Base-by-base conservation (phyloP, 2,888 invertebrate genomes). In the Netelia virgata region DNA sequence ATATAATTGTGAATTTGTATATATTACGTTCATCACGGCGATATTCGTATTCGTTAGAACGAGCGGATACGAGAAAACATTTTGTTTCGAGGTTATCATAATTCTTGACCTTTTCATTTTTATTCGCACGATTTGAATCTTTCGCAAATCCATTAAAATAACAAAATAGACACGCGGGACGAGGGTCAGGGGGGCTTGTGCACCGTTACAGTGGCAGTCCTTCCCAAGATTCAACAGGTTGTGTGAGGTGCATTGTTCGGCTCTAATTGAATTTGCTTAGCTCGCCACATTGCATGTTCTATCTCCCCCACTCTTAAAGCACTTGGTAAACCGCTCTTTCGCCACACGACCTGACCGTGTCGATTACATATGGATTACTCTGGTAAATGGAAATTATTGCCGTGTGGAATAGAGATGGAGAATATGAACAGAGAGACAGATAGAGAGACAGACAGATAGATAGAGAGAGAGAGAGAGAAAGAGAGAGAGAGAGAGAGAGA, bases 201-300 rank as follows among this genome's bases (percentile, higher is more conserved):
- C 18, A 53, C 70, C 66, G 63, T 16, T 61, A 70, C 75, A 75
- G 55, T 79, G 68, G 74, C 79, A 53, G 70, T 70, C 59, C 75
- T 82, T 82, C 64, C 70, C 66, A 85, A 75, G 86, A 88, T 88
- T 91, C 91, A 91, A 91, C 90, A 91, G 90, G 90, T 91, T 89
- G 84, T 86, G 87, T 83, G 57, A 87, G 86, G 84, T 85, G 87
- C 88, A 89, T 90, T 90, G 90, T 90, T 88, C 85, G 87, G 78
- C 89, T 79, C 78, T 90, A 91, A 91, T 90, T 91, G 89, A 88
- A 91, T 91, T 90, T 90, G 87, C 90, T 88, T 90, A 89, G 87
- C 85, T 87, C 85, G 83, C 86, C 86, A 81, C 85, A 81, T 83
- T 78, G 84, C 84, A 82, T 83, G 86, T 86, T 85, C 81, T 86